phyloP scores from a whole-genome alignment of 2,888 invertebrate genomes.

The Lomographa bimaculata region DNA sequence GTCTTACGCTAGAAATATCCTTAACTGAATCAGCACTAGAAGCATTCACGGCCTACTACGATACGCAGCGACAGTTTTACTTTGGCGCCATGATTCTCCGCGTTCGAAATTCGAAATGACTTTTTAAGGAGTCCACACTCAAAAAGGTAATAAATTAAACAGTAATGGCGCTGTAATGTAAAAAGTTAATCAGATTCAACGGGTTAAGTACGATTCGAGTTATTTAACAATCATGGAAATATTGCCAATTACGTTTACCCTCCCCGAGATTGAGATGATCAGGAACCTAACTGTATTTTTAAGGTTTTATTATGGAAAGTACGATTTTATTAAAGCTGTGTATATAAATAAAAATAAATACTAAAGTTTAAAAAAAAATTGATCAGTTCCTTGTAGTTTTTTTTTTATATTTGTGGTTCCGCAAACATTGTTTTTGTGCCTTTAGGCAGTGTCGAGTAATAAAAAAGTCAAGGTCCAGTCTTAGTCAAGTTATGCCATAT shows the following conservation, averaged over 20 bases:
- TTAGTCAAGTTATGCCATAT: too few relatives aligned
- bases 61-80: conserved; percentile 38
- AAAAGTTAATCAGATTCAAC: conserved; percentile 30
- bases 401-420: too few relatives aligned
- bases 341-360: too few relatives aligned
- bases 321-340: too few relatives aligned
- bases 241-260: conserved; percentile 15
- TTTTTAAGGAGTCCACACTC: conserved; percentile 41
- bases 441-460: too few relatives aligned
- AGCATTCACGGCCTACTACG: conserved; percentile 56
- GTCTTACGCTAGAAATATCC: conserved; percentile 38
- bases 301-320: background rate
- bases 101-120: conserved; percentile 51
- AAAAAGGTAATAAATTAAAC: conserved; percentile 32
- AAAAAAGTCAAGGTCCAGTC: too few relatives aligned
- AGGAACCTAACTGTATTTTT: conserved; percentile 5
- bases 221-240: conserved; percentile 22
- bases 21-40: conserved; percentile 21
- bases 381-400: too few relatives aligned
- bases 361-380: too few relatives aligned
- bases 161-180: conserved; percentile 32
- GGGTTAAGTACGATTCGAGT: conserved; percentile 22
- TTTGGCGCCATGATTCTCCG: conserved; percentile 50
- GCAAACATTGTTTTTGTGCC: too few relatives aligned
- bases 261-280: conserved; percentile 3